phyloP scores from a whole-genome alignment of 2,888 invertebrate genomes.

The Pedicia rivosa region DNA sequence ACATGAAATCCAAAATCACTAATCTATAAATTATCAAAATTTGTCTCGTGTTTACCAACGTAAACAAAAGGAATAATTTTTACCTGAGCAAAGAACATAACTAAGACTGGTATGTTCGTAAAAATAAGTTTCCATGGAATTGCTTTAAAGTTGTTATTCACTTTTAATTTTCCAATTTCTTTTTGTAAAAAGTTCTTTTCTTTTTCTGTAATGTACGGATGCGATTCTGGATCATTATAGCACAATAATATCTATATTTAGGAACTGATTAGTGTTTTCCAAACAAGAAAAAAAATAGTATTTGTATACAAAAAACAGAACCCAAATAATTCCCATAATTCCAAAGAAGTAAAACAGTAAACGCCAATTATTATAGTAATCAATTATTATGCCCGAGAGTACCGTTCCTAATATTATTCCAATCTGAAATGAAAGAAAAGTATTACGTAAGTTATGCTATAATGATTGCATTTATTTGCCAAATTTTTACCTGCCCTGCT shows the following conservation, averaged over 20 bases:
- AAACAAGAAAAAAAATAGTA: not conserved
- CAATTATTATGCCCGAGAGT: not conserved
- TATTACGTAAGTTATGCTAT: not conserved
- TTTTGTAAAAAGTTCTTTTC: not conserved
- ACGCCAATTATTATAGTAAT: not conserved
- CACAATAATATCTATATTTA: not conserved
- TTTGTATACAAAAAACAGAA: not conserved
- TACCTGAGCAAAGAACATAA: not conserved
- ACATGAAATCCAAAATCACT: constrained; percentile 56
- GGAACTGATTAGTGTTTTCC: not conserved
- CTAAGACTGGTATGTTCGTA: not conserved
- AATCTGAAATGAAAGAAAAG: not conserved
- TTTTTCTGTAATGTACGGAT: not conserved
- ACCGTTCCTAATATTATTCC: not conserved
- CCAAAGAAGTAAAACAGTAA: not conserved
- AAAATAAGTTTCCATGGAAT: constrained; percentile 2
- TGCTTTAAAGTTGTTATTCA: not conserved
- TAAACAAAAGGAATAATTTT: no score
- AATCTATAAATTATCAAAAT: no score
- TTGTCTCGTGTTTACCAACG: no score
- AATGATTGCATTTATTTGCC: not conserved
- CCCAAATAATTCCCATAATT: not conserved
- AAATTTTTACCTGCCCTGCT: not conserved
- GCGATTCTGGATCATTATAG: not conserved
- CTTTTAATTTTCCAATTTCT: not conserved